Conservation (phyloP, 2,797 vertebrate species). For the Emys orbicularis region DNA sequence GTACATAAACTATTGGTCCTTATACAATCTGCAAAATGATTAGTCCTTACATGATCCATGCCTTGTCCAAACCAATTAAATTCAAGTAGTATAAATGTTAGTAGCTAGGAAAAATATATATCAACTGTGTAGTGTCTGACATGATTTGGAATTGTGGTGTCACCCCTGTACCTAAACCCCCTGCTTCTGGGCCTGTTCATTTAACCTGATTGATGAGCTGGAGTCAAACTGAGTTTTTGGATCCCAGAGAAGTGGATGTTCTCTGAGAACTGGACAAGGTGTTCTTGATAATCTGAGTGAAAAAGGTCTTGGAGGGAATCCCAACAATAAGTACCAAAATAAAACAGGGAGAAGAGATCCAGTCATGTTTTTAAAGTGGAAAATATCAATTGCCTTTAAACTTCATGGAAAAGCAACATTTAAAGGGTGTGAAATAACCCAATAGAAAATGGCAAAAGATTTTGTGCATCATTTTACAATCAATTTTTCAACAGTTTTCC, state of each 20-base stretch:
- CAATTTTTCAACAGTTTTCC: background rate
- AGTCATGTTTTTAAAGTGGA: background rate
- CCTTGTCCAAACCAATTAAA: background rate
- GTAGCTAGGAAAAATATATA: background rate
- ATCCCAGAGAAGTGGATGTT: background rate
- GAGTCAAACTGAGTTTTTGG: background rate
- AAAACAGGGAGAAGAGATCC: background rate
- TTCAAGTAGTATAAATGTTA: background rate
- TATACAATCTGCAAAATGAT: background rate
- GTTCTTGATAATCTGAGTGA: background rate
- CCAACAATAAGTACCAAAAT: background rate
- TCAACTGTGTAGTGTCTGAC: background rate
- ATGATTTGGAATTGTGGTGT: background rate
- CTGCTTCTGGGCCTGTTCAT: no score
- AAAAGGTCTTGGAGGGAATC: background rate
- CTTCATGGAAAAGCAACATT: background rate
- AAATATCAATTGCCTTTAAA: background rate
- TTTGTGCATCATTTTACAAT: background rate
- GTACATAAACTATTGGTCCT: background rate
- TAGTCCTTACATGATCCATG: background rate
- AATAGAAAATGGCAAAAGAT: background rate
- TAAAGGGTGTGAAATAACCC: background rate
- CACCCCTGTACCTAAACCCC: no score
- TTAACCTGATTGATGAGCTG: background rate
- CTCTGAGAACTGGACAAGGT: background rate